Evolutionary conservation across 2,113 vertebrate genomes (phyloP).

Genomic region (western clawed frog (Xenopus tropicalis)): DNA sequence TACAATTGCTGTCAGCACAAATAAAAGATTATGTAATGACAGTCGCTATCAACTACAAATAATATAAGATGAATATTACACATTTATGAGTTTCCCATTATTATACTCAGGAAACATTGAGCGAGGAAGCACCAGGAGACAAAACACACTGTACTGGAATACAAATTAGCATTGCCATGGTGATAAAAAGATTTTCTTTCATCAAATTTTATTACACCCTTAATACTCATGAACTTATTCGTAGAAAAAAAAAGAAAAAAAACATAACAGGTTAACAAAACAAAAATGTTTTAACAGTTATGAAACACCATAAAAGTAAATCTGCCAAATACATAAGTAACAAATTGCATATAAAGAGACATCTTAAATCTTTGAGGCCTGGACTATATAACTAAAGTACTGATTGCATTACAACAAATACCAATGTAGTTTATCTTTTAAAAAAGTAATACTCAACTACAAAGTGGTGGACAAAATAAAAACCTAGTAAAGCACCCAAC

Average conservation of each 20-base stretch:
- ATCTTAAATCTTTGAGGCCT: no score
- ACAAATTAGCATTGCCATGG: slow-evolving; percentile 17
- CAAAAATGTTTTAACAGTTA: neutral
- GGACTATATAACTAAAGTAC: no score
- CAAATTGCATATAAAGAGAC: no score
- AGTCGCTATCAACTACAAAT: slow-evolving; percentile 40
- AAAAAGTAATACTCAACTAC: no score
- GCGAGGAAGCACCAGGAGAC: slow-evolving; percentile 30
- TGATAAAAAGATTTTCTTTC: slow-evolving; percentile 31
- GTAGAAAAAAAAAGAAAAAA: neutral
- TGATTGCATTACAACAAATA: no score
- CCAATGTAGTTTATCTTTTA: no score
- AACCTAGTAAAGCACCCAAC: no score
- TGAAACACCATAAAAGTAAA: neutral
- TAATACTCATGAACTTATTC: slow-evolving; percentile 23
- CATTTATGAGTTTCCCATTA: slow-evolving; percentile 43
- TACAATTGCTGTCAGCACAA: slow-evolving; percentile 36
- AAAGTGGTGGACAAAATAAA: no score
- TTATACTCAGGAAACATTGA: slow-evolving; percentile 28
- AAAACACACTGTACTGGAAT: slow-evolving; percentile 7
- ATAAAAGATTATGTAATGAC: slow-evolving; percentile 38
- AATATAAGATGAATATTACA: slow-evolving; percentile 40
- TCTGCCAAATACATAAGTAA: no score
- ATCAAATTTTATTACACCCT: slow-evolving; percentile 23
- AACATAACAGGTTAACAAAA: neutral